Conservation (phyloP, 2,113 vertebrate species). For the Saguinus midas region DNA sequence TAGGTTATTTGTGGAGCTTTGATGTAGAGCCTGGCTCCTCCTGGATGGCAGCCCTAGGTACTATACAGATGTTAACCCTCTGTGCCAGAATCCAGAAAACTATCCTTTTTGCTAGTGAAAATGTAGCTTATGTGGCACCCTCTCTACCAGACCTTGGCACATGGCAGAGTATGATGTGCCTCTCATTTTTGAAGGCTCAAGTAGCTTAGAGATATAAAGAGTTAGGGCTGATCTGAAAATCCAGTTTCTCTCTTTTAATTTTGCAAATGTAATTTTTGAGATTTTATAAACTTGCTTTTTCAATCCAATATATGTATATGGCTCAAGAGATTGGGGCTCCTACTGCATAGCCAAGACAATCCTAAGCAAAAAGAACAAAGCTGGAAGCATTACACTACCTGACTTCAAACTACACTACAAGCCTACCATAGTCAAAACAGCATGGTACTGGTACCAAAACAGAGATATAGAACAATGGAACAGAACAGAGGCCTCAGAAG, state of each 20-base stretch:
- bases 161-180: no score
- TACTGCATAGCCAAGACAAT: no score
- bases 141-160: neutral
- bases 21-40: rapidly evolving
- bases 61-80: rapidly evolving
- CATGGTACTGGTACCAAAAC: no score
- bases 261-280: neutral
- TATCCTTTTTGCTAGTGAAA: neutral
- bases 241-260: neutral
- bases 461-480: no score
- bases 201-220: neutral
- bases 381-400: no score
- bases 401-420: no score
- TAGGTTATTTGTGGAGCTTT: neutral
- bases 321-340: neutral
- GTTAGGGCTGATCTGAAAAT: neutral
- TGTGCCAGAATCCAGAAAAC: neutral
- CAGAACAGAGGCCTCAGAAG: no score
- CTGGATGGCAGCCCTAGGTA: rapidly evolving
- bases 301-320: neutral
- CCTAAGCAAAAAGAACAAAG: no score
- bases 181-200: neutral
- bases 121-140: rapidly evolving
- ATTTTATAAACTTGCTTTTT: constrained; percentile 42
- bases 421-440: no score